phyloP scores from a whole-genome alignment of 1,140 invertebrate genomes.

The Arion vulgaris region DNA sequence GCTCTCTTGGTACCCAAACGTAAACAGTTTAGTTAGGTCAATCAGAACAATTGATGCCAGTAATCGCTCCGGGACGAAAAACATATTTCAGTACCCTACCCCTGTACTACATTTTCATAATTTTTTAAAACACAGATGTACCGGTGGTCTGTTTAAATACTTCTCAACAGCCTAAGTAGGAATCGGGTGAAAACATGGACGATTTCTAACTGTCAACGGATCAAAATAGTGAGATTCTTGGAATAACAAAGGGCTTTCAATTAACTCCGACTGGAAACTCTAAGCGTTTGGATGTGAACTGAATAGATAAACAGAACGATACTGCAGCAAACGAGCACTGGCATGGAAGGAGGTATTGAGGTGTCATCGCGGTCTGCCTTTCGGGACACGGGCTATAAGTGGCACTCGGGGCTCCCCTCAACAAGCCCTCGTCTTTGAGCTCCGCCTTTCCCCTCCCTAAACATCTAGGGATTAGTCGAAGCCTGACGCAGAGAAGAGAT shows the following conservation, averaged over 20 bases:
- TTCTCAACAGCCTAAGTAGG: not conserved
- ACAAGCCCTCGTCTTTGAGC: slow-evolving; percentile 1
- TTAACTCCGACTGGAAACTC: slow-evolving; percentile 20
- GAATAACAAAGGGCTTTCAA: slow-evolving; percentile 33
- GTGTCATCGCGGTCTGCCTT: slow-evolving; percentile 23
- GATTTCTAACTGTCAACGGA: slow-evolving; percentile 28
- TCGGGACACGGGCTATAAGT: slow-evolving; percentile 8
- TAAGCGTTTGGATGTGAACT: slow-evolving; percentile 24
- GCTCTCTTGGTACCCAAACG: not conserved
- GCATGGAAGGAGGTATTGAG: slow-evolving; percentile 13
- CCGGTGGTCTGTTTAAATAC: not conserved
- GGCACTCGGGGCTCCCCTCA: slow-evolving; percentile 19
- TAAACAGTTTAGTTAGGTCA: slow-evolving; percentile 27
- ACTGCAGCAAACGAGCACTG: slow-evolving; percentile 11
- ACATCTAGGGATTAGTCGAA: not conserved
- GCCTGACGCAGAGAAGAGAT: slow-evolving; percentile 8
- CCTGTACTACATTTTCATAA: not conserved
- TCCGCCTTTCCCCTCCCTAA: slow-evolving; percentile 11
- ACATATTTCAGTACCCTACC: slow-evolving; percentile 9
- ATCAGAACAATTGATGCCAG: slow-evolving; percentile 28
- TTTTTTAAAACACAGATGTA: not conserved
- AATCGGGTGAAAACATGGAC: not conserved
- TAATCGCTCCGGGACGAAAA: slow-evolving; percentile 29
- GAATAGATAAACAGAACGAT: slow-evolving; percentile 34
- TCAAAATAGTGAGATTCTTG: slow-evolving; percentile 28